A percentile compares a stretch with the other conserved stretches of the same genome.
Conservation (phyloP, 1,140 invertebrate species). For the Eumaeus atala region DNA sequence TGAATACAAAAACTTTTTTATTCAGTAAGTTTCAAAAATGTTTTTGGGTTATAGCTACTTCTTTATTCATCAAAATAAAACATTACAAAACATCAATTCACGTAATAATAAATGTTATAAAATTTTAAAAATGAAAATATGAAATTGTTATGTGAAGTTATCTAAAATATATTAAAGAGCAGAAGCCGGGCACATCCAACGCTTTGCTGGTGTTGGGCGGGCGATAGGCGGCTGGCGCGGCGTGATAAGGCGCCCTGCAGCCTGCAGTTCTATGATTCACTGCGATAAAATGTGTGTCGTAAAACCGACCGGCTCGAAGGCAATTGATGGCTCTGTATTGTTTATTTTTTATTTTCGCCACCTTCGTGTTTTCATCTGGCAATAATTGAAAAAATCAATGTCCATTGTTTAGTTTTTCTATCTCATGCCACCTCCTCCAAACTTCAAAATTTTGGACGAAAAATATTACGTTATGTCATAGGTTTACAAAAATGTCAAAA, state of each 20-base stretch:
- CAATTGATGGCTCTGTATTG: constrained; percentile 35
- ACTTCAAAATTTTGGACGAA: no score
- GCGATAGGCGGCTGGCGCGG: constrained; percentile 35
- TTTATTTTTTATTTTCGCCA: constrained; percentile 7
- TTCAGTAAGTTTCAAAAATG: no score
- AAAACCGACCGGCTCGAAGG: constrained; percentile 32
- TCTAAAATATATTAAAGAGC: constrained; percentile 19
- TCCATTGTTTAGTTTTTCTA: no score
- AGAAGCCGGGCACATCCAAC: constrained; percentile 13
- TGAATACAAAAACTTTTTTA: no score
- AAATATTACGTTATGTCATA: no score
- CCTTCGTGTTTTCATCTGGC: neutral
- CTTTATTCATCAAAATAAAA: no score
- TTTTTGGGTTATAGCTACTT: no score
- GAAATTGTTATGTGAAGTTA: constrained; percentile 16
- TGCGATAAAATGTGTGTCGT: constrained; percentile 43
- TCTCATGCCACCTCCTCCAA: no score
- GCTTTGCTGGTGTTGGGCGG: constrained; percentile 22
- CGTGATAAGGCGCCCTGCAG: constrained; percentile 36
- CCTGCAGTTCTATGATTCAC: constrained; percentile 32
- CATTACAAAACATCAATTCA: no score
- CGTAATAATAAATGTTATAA: no score
- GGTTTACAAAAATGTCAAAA: no score
- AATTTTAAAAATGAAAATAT: constrained; percentile 16
- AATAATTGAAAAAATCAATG: neutral